A percentile compares a stretch with the other conserved stretches of the same genome.
phyloP scores from a whole-genome alignment of 2,113 vertebrate species.

The Pterocles burchelli region DNA sequence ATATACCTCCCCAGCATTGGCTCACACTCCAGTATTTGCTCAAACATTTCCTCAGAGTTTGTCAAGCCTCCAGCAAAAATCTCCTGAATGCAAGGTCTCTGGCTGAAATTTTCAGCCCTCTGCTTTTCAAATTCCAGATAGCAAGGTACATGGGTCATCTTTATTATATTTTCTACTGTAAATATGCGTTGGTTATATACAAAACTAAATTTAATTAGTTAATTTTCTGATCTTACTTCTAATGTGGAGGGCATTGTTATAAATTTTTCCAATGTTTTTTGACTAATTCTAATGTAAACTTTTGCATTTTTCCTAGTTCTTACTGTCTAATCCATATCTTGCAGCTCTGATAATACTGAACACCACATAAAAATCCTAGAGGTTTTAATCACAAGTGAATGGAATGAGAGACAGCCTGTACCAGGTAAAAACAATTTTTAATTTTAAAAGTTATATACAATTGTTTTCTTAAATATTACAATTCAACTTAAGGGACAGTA shows the following conservation, averaged over 20 bases:
- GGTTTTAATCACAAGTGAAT: constrained; percentile 90
- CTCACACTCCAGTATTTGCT: constrained; percentile 92
- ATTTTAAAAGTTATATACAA: not conserved
- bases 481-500: not conserved
- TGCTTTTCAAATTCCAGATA: constrained; percentile 87
- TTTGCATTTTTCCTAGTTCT: not conserved
- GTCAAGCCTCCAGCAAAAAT: constrained; percentile 87
- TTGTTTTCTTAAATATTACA: not conserved
- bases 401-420: constrained; percentile 88
- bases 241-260: not conserved
- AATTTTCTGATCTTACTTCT: not conserved
- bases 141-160: constrained; percentile 77
- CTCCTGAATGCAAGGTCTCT: constrained; percentile 84
- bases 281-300: not conserved
- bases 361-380: constrained; percentile 88
- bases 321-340: constrained; percentile 20
- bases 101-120: constrained; percentile 92
- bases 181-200: not conserved
- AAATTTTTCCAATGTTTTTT: not conserved
- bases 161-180: not conserved
- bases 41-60: constrained; percentile 90
- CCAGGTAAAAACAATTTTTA: constrained; percentile 82
- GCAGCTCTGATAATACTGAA: constrained; percentile 90
- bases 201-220: not conserved
- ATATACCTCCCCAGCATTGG: constrained; percentile 92